Percentiles rank a stretch among this genome's conserved stretches.
These are phyloP conservation scores for Syrista parreyssii DNA, from an alignment of 2,888 invertebrate species.

Conservation along the genomic window DNA sequence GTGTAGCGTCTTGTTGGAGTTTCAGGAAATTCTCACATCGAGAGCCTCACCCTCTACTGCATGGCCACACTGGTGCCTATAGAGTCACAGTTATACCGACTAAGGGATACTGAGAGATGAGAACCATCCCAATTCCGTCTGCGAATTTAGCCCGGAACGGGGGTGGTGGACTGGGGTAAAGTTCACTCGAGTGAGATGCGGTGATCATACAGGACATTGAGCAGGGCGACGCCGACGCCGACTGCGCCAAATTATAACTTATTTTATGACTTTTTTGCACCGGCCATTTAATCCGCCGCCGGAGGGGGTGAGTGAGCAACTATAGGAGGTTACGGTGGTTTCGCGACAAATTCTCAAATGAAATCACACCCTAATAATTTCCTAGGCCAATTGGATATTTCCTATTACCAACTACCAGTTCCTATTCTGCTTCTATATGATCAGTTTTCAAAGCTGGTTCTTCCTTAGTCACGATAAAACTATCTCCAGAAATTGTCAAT, in stretches of 20 bases:
- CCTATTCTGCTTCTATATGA: neutral
- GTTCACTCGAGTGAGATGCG: constrained; percentile 60
- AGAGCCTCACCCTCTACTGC: neutral
- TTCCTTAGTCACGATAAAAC: neutral
- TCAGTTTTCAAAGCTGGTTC: neutral
- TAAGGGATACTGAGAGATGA: neutral
- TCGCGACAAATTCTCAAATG: constrained; percentile 58
- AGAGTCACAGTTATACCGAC: neutral
- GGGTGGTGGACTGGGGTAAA: constrained; percentile 48
- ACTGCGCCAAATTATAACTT: constrained; percentile 66
- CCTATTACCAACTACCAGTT: neutral
- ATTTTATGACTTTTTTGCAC: constrained; percentile 66
- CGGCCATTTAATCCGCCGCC: constrained; percentile 62
- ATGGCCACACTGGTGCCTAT: neutral
- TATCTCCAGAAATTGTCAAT: neutral
- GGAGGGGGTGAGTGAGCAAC: constrained; percentile 20
- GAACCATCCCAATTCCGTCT: constrained; percentile 38
- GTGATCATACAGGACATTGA: constrained; percentile 66
- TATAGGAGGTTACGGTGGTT: constrained; percentile 30
- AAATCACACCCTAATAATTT: constrained; percentile 65
- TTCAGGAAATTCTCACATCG: neutral
- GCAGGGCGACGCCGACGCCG: constrained; percentile 61
- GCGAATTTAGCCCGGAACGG: constrained; percentile 7
- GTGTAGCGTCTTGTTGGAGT: neutral
- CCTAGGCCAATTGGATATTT: constrained; percentile 25